Percentiles rank a stretch among this genome's conserved stretches.
Conservation (phyloP, 2,888 invertebrate species). For the Coelinius sp. region DNA sequence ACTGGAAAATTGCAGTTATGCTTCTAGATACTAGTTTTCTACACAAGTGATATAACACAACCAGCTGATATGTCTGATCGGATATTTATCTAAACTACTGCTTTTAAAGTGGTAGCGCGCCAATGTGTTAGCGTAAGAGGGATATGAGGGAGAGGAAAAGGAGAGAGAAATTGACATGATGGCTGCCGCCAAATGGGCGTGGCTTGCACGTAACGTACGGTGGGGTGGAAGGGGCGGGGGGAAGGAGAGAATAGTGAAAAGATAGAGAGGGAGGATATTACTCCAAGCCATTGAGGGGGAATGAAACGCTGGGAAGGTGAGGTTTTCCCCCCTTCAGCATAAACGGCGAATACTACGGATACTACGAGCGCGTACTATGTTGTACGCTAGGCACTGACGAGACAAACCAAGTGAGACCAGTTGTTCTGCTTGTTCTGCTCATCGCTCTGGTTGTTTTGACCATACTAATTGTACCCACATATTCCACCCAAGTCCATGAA, state of each 20-base stretch:
- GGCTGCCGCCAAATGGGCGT: slow-evolving; percentile 31
- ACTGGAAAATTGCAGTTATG: background rate
- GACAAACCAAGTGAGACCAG: slow-evolving; percentile 44
- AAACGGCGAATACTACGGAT: slow-evolving; percentile 57
- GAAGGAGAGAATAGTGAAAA: slow-evolving; percentile 27
- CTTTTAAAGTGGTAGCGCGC: slow-evolving; percentile 22
- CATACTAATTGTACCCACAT: background rate
- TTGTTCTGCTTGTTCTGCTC: slow-evolving; percentile 37
- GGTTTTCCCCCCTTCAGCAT: background rate
- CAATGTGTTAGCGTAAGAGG: background rate
- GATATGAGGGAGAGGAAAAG: background rate
- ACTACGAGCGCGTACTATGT: slow-evolving; percentile 65
- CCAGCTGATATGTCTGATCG: slow-evolving; percentile 33
- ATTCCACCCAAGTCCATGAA: background rate
- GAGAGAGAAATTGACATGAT: slow-evolving; percentile 24
- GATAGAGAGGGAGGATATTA: slow-evolving; percentile 32
- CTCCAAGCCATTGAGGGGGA: slow-evolving; percentile 46
- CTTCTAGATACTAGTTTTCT: background rate
- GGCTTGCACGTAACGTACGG: slow-evolving; percentile 33
- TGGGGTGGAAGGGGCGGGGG: slow-evolving; percentile 38
- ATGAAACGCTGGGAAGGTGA: slow-evolving; percentile 22
- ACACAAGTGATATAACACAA: background rate
- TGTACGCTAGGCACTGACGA: slow-evolving; percentile 57
- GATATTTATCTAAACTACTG: slow-evolving; percentile 46
- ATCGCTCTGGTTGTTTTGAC: slow-evolving; percentile 20